Evolutionary conservation across 2,797 vertebrate species (phyloP).

Genomic region (Channa striata): DNA sequence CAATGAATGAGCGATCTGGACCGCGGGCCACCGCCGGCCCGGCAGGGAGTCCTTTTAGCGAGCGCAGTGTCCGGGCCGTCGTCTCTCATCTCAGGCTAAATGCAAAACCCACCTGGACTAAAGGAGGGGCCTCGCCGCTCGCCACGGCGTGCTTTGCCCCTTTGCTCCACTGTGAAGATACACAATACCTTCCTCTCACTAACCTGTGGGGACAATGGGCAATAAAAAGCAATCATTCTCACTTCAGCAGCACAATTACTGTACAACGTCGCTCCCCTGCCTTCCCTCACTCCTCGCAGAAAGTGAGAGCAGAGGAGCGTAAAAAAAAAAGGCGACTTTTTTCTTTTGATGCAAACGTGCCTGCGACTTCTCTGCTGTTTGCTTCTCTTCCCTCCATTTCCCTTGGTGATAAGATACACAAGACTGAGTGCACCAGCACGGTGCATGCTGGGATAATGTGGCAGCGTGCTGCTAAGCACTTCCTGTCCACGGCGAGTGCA

Average conservation of each 20-base stretch:
- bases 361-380: slow-evolving; percentile 38
- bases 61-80: slow-evolving; percentile 43
- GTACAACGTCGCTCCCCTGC: slow-evolving; percentile 48
- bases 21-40: slow-evolving; percentile 5
- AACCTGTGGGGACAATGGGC: slow-evolving; percentile 87
- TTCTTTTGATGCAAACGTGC: slow-evolving; percentile 31
- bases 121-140: slow-evolving; percentile 80
- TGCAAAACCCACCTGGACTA: slow-evolving; percentile 90
- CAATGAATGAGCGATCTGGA: slow-evolving; percentile 18
- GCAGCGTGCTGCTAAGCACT: slow-evolving; percentile 66
- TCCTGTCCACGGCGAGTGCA: slow-evolving; percentile 57
- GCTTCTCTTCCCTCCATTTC: slow-evolving; percentile 67
- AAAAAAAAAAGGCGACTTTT: slow-evolving; percentile 22
- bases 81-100: slow-evolving; percentile 84
- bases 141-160: slow-evolving; percentile 78
- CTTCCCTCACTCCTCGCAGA: slow-evolving; percentile 4
- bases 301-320: slow-evolving; percentile 32
- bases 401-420: slow-evolving; percentile 62
- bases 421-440: slow-evolving; percentile 55
- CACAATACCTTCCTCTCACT: slow-evolving; percentile 83
- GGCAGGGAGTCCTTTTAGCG: slow-evolving; percentile 30
- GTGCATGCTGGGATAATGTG: slow-evolving; percentile 76
- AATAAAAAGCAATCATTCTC: slow-evolving; percentile 76
- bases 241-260: slow-evolving; percentile 72
- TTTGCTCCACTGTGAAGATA: slow-evolving; percentile 74